phyloP scores from a whole-genome alignment of 1,140 invertebrate species.

The Orchesella cincta region DNA sequence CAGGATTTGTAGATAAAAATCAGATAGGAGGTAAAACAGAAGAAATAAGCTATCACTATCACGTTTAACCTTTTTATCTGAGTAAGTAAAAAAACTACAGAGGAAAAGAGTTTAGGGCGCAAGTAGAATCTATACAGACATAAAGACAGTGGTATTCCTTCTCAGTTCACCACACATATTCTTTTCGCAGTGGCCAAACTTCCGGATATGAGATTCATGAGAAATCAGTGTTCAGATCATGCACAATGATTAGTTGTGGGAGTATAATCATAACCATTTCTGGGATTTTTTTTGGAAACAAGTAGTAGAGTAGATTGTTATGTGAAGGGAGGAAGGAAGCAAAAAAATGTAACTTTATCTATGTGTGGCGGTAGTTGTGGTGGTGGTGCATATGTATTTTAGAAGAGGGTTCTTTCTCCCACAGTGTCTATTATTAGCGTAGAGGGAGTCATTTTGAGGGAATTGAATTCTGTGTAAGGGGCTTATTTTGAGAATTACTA shows the following conservation, averaged over 20 bases:
- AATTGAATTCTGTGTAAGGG: constrained; percentile 27
- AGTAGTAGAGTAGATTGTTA: not conserved
- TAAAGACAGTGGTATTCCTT: no score
- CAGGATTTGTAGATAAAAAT: not conserved
- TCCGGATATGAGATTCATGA: not conserved
- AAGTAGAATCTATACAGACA: no score
- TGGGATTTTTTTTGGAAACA: not conserved
- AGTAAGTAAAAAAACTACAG: not conserved
- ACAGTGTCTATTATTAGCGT: constrained; percentile 24
- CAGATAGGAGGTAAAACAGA: not conserved
- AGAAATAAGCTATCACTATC: not conserved
- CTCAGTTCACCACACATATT: no score
- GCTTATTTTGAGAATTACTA: constrained; percentile 25
- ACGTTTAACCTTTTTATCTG: not conserved
- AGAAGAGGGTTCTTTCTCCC: not conserved
- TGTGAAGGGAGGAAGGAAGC: not conserved
- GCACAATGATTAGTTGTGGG: constrained; percentile 11
- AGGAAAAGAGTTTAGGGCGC: not conserved
- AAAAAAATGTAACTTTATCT: not conserved
- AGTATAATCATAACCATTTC: constrained; percentile 14
- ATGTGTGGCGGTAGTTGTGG: not conserved
- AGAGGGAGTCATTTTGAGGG: constrained; percentile 24
- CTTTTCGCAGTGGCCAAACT: not conserved
- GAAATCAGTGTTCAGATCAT: constrained; percentile 1
- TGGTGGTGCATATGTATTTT: not conserved